Percentiles rank a stretch among this genome's conserved stretches.
Evolutionary conservation across 2,797 vertebrate genomes (phyloP).

Genomic region (Chloroceryle amazona): DNA sequence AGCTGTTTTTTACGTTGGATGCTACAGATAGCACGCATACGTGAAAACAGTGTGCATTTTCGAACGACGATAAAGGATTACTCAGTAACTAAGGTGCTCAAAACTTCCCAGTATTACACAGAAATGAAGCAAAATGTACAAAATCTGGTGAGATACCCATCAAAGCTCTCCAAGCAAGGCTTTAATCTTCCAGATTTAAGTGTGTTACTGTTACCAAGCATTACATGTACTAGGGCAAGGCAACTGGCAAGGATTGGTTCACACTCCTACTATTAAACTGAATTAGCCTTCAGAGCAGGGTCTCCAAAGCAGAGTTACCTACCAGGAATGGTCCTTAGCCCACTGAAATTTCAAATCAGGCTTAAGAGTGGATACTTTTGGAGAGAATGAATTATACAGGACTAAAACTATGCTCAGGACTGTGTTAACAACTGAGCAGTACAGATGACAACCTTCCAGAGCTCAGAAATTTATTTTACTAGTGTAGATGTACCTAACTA

Average conservation of each 20-base stretch:
- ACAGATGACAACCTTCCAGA: neutral
- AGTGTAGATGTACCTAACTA: neutral
- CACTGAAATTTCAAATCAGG: neutral
- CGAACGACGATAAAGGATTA: neutral
- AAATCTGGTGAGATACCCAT: neutral
- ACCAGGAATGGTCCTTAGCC: neutral
- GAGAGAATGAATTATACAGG: neutral
- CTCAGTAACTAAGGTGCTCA: neutral
- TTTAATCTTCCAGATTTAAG: neutral
- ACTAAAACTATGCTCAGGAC: neutral
- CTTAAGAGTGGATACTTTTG: neutral
- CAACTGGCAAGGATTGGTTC: neutral
- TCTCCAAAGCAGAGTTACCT: neutral
- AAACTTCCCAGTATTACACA: neutral
- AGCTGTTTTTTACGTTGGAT: neutral
- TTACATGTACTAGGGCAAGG: neutral
- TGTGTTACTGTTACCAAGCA: neutral
- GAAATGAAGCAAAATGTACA: neutral
- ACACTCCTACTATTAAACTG: neutral
- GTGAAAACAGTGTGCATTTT: neutral
- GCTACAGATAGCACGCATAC: accelerated
- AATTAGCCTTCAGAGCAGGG: neutral
- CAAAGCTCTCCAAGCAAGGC: neutral
- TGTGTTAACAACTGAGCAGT: neutral
- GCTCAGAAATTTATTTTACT: neutral